Conservation (phyloP, 2,113 vertebrate species). For the Istiophorus platypterus region DNA sequence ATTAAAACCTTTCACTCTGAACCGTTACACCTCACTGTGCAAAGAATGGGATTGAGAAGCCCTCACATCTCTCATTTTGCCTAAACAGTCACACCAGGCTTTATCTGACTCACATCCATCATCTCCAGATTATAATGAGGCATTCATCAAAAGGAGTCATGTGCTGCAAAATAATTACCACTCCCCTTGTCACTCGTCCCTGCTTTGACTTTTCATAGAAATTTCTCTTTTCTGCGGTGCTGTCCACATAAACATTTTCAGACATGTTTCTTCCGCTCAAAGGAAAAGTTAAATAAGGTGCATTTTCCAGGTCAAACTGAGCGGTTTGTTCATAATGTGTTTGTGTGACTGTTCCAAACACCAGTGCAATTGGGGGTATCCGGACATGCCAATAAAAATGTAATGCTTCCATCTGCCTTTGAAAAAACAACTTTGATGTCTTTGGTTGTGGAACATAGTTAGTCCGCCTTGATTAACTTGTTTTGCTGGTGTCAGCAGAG, state of each 20-base stretch:
- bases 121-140: slow-evolving; percentile 68
- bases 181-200: slow-evolving; percentile 33
- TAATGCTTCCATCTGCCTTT: background rate
- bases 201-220: background rate
- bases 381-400: background rate
- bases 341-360: background rate
- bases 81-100: slow-evolving; percentile 58
- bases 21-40: slow-evolving; percentile 61
- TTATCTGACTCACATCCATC: slow-evolving; percentile 65
- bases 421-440: background rate
- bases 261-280: slow-evolving; percentile 23
- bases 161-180: slow-evolving; percentile 63
- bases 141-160: slow-evolving; percentile 64
- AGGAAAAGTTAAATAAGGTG: slow-evolving; percentile 6
- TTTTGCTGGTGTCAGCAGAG: too few relatives aligned
- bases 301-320: background rate
- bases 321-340: background rate
- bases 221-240: background rate
- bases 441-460: background rate
- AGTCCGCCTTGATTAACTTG: too few relatives aligned
- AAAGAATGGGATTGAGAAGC: slow-evolving; percentile 58
- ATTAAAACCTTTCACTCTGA: slow-evolving; percentile 75
- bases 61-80: slow-evolving; percentile 58
- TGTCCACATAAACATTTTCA: slow-evolving; percentile 20
- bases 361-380: background rate